These are phyloP conservation scores for Hylyphantes graminicola DNA, from an alignment of 1,140 invertebrate species.

Conservation along the genomic window DNA sequence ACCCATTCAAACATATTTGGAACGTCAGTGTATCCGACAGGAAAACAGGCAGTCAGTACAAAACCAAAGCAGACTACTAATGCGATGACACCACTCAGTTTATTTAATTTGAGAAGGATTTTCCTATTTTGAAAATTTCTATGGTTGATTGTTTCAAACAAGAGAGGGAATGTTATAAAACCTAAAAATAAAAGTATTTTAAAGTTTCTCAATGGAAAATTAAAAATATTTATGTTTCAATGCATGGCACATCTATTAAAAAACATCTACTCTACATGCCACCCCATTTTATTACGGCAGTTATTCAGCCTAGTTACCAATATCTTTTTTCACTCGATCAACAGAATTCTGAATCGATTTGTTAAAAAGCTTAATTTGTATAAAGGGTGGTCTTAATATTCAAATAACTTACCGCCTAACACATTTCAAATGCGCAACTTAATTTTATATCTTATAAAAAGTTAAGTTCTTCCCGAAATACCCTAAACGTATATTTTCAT, in stretches of 20 bases:
- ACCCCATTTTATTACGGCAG: neutral
- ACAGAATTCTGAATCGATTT: no score
- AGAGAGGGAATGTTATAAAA: constrained; percentile 1
- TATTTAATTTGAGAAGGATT: neutral
- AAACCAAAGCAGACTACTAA: constrained; percentile 2
- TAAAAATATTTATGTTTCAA: neutral
- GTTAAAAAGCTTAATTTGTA: no score
- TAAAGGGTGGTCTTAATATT: no score
- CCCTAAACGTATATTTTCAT: no score
- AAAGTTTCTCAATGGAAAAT: neutral
- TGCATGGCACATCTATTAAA: neutral
- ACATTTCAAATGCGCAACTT: no score
- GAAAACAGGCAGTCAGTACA: neutral
- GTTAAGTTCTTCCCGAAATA: no score
- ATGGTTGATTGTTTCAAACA: constrained; percentile 17
- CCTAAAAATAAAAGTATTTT: constrained; percentile 13
- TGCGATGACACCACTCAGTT: neutral
- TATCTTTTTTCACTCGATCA: neutral
- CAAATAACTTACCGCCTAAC: no score
- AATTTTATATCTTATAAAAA: no score
- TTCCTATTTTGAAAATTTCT: constrained; percentile 1
- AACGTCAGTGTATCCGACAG: constrained; percentile 35
- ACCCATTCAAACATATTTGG: constrained; percentile 48
- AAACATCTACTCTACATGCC: neutral
- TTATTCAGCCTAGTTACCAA: neutral